These are phyloP conservation scores for Zoanthus gigantus DNA, from an alignment of 92 coral and sea anemone genomes.

Conservation along the genomic window DNA sequence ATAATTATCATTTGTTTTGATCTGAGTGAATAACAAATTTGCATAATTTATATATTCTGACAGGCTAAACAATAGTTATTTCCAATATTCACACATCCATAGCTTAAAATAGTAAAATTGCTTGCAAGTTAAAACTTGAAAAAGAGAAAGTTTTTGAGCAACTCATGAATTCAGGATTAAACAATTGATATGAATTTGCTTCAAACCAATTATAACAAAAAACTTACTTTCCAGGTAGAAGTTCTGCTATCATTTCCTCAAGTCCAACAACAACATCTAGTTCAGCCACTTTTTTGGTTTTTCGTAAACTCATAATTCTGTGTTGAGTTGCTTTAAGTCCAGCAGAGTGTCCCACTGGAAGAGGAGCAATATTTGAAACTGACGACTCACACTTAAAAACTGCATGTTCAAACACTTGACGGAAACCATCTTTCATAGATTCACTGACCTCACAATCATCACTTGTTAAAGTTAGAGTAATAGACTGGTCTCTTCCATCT, in stretches of 20 bases:
- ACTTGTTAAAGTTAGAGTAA: slow-evolving; percentile 76
- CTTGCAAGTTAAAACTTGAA: too few relatives aligned
- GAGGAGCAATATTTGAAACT: slow-evolving; percentile 90
- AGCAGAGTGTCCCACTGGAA: slow-evolving; percentile 92
- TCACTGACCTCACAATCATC: slow-evolving; percentile 79
- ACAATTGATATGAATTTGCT: too few relatives aligned
- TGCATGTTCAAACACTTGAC: slow-evolving; percentile 92
- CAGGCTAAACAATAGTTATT: too few relatives aligned
- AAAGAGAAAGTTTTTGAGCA: too few relatives aligned
- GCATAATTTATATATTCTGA: too few relatives aligned
- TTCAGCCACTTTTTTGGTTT: slow-evolving; percentile 79
- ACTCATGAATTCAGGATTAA: too few relatives aligned
- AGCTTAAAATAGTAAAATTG: too few relatives aligned
- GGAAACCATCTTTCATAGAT: slow-evolving; percentile 93
- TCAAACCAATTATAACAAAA: too few relatives aligned
- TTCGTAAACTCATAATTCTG: slow-evolving; percentile 73
- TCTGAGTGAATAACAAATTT: too few relatives aligned
- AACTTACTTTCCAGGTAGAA: slow-evolving; percentile 94
- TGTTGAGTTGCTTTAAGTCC: slow-evolving; percentile 97
- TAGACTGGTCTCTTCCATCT: slow-evolving; percentile 86
- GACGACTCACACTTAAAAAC: slow-evolving; percentile 71
- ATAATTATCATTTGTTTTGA: too few relatives aligned
- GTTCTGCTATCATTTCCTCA: slow-evolving; percentile 91
- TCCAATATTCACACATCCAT: too few relatives aligned
- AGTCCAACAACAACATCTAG: slow-evolving; percentile 81